phyloP scores from a whole-genome alignment of 2,797 vertebrate genomes.

The Brachyrhaphis roseni region DNA sequence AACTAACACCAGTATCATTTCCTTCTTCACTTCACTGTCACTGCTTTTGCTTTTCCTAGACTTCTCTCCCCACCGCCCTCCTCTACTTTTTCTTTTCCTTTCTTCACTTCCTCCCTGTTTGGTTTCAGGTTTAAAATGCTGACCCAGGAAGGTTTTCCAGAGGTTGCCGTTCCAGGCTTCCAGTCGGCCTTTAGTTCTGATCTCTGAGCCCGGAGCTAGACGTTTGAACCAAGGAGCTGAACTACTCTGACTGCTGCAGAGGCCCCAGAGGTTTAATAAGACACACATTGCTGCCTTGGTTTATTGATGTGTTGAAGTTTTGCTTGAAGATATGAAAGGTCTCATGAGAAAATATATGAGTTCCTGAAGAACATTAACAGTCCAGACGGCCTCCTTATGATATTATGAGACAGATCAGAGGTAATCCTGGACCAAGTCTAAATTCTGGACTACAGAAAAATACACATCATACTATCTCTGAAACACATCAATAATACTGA shows the following conservation, averaged over 20 bases:
- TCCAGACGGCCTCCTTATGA: background rate
- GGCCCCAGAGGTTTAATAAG: constrained; percentile 13
- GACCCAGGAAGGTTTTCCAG: constrained; percentile 27
- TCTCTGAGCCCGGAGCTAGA: constrained; percentile 14
- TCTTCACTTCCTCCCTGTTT: background rate
- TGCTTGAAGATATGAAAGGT: background rate
- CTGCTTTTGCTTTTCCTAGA: background rate
- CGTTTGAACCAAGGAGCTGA: constrained; percentile 35
- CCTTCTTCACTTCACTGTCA: constrained; percentile 11
- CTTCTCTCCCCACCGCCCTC: background rate
- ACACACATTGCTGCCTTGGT: background rate
- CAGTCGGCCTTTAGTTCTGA: constrained; percentile 14
- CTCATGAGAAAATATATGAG: constrained; percentile 1
- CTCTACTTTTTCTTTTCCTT: constrained; percentile 11
- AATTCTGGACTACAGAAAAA: too few relatives aligned
- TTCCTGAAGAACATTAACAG: background rate
- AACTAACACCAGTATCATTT: constrained; percentile 12
- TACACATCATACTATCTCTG: too few relatives aligned
- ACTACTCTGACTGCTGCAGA: constrained; percentile 16
- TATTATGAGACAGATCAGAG: too few relatives aligned
- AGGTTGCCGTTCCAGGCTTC: constrained; percentile 4
- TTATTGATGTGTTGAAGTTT: constrained; percentile 16
- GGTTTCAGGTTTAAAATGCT: constrained; percentile 28
- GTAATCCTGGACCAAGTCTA: too few relatives aligned
- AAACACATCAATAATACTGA: too few relatives aligned